Evolutionary conservation across 2,113 vertebrate species (phyloP), one percentile per base, ranked within the genome.

Genomic region (Planiliza haematocheilus): DNA sequence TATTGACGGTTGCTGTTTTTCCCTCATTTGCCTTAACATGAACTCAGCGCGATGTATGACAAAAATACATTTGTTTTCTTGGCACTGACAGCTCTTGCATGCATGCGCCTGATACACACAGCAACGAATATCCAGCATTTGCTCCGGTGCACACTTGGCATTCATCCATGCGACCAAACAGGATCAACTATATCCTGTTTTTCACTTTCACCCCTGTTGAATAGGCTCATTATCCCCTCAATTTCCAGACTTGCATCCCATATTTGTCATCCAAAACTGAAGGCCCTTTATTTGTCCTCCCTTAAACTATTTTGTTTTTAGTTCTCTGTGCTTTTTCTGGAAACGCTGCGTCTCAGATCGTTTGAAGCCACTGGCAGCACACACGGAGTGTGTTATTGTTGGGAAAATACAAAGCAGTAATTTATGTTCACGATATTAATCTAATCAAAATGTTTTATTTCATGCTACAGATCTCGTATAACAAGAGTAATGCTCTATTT

Each of bases 121-220:
- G 63, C 42, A 75, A 76, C 52, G 82, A 74, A 86, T 70, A 73
- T 74, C 57, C 66, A 60, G 41, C 30, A 5, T 82, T 77, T 73
- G 82, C 86, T 87, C 74, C 20, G 64, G 46, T 60, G 72, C 74
- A 62, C 81, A 49, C 63, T 73, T 56, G 12, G 64, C 84, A 66
- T 87, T 55, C 85, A 83, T 85, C 75, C 78, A 39, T 86, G 79
- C 48, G 58, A 65, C 72, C 58, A 74, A 81, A 84, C 43, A 61
- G 58, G 73, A 81, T 86, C 80, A 72, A 82, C 73, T 74, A 56
- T 56, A 77, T 86, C 77, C 79, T 80, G 83, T 88, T 88, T 82
- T 76, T 67, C 79, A 72, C 69, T 86, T 83, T 80, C 74, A 76
- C 82, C 64, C 85, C 78, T 72, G 74, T 70, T 85, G 64, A 87